Base-by-base conservation (phyloP, 2,797 vertebrate genomes). In the Euthynnus affinis region DNA sequence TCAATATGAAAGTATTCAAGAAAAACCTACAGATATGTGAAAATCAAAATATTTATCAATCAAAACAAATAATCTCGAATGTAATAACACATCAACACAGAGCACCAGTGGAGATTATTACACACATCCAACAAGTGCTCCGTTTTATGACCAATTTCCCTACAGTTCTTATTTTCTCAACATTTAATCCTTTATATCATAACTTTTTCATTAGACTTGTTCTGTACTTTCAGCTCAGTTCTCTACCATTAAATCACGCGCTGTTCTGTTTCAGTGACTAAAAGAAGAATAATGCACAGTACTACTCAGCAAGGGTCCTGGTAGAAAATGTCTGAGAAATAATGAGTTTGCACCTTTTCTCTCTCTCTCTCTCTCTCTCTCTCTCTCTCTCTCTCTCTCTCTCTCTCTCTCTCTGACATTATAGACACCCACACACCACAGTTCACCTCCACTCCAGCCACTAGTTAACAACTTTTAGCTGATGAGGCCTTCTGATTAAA, bases 131-230 rank as follows among this genome's bases (percentile, higher is more conserved):
- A 67, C 52, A 52, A 64, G 63, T 20, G 22, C 23, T 42, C 40
- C 34, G 27, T 69, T 59, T 77, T 44, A 61, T 42, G 14, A 62
- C 78, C 59, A 72, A 40, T 67, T 76, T 73, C 52, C 27, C 27
- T 18, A n/a, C 59, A 58, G 44, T 34, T 65, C 42, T 57, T 81
- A 60, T 71, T 70, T 76, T 82, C 59, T 68, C 53, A 72, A 17
- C 40, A 25, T 82, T 67, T 56, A 40, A 22, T 74, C 37, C 56
- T 69, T 53, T 65, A 48, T 32, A 55, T 70, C 51, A 55, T 52
- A 64, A 56, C 63, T 58, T 79, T 79, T 77, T 75, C 62, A 86
- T 79, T 34, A 80, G 40, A 80, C 62, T 68, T 46, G 51, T 65
- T 76, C 46, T 46, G 15, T 55, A 48, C 60, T 75, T 65, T 75